Base-by-base conservation (phyloP, 2,113 vertebrate genomes). In the Hippoglossus stenolepis region DNA sequence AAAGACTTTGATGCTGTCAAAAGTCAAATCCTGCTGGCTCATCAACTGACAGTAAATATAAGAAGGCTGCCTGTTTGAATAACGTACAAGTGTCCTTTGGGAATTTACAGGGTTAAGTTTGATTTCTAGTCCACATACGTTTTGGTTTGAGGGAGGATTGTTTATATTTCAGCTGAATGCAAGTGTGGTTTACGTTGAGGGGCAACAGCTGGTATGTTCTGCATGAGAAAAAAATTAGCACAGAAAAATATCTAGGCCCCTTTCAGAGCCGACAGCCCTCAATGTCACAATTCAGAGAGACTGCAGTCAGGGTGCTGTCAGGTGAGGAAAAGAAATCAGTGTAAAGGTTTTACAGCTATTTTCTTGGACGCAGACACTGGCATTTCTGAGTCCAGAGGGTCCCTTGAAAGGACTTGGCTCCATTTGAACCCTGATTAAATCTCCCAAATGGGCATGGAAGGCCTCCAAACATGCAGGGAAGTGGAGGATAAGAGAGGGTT, bases 391-490 rank as follows among this genome's bases (percentile, higher is more conserved):
- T 86, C 88, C 62, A 1, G 53, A 77, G 84, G 82, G 84, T 85
- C 83, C 75, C 11, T 45, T 87, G 80, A 90, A 88, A 84, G 49
- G 47, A 73, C 69, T 84, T 91, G 74, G 80, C 83, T 82, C 83
- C 56, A 65, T 28, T 75, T n/a, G 20, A 73, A 76, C 81, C 2
- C 71, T 71, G 75, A 87, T 85, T 84, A 56, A 85, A 73, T 78
- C 45, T 79, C 51, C 51, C 70, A 73, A 78, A 88, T 76, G 73
- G 83, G 69, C 77, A 88, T 73, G 73, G 79, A 87, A 73, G 59
- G 28, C 31, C 60, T 86, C 79, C 80, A 84, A 75, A 74, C 51
- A 4, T 71, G 73, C 69, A 51, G 5, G 0, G 4, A 79, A 78
- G 85, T 64, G 72, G 69, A 79, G 82, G 47, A 65, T 57, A 23